Base-by-base conservation (phyloP, 2,113 vertebrate genomes). In the Tupaia tana region DNA sequence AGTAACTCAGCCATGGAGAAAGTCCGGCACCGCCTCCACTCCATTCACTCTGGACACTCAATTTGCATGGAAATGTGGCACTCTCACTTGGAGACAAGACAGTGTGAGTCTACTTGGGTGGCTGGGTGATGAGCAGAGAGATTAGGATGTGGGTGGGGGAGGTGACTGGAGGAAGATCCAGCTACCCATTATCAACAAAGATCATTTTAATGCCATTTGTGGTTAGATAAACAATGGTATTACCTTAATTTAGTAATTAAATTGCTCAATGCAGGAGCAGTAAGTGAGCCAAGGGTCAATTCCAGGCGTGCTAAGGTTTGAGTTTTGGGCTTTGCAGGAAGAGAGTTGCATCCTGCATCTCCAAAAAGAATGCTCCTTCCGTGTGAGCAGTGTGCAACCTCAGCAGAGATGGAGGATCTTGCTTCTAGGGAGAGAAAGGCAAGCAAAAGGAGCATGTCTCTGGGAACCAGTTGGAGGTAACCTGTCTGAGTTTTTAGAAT, bases 41-140 rank as follows among this genome's bases (percentile, higher is more conserved):
- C 89, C 93, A 89, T 97, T 97, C 96, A 96, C 96, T 97, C 86
- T 91, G 96, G 96, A 96, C 96, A 89, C 95, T 96, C 61, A 94
- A 96, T 98, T 97, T 98, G 91, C 97, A 97, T 97, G 83, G 97
- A 96, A 97, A 97, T 97, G 97, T 97, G 93, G 81, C 73, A 10
- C 52, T 94, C 87, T 95, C 92, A 56, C 59, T 73, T 59, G 61
- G 54, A 94, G 75, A 93, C 27, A 9, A 87, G 94, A 94, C 92
- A 52, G 81, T 90, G 56, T 88, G 89, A 71, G 93, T 95, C 54
- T 96, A 43, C 92, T 89, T 91, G 52, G 56, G 54, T 82, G 86
- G 29, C 59, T 16, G 56, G 66, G 54, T 14, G 25, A 29, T 2
- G 20, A 22, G 20, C 18, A 59, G 4, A 1, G n/a, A 9, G 54